These are phyloP conservation scores for Trichomycterus rosablanca DNA, from an alignment of 2,113 vertebrate genomes.

Conservation along the genomic window DNA sequence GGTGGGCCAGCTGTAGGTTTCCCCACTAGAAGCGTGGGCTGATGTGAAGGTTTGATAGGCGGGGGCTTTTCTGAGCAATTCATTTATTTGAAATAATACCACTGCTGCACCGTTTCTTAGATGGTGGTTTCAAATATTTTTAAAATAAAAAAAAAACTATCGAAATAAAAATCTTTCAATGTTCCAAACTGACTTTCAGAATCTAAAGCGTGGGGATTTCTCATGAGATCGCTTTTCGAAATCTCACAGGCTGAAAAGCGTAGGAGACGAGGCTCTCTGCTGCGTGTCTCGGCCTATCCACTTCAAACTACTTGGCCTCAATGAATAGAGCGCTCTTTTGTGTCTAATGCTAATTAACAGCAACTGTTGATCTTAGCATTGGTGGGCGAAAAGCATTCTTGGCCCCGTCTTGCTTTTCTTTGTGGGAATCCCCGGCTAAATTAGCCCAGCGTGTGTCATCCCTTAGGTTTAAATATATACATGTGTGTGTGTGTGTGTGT, in stretches of 20 bases:
- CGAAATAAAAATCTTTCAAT: not conserved
- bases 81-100: constrained; percentile 53
- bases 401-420: constrained; percentile 8
- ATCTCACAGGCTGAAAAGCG: constrained; percentile 18
- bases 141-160: constrained; percentile 12
- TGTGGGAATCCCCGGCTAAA: constrained; percentile 35
- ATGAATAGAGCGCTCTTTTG: constrained; percentile 18
- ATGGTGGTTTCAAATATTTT: constrained; percentile 19
- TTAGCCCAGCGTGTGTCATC: constrained; percentile 25
- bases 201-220: constrained; percentile 32
- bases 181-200: constrained; percentile 16
- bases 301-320: constrained; percentile 11
- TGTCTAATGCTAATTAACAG: constrained; percentile 11
- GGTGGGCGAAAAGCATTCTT: constrained; percentile 30
- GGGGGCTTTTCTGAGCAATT: constrained; percentile 45
- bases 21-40: constrained; percentile 40
- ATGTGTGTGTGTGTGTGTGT: too few species aligned
- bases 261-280: not conserved
- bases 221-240: constrained; percentile 12
- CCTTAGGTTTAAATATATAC: constrained; percentile 26
- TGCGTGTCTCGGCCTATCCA: constrained; percentile 16
- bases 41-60: constrained; percentile 33
- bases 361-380: constrained; percentile 6
- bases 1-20: constrained; percentile 42
- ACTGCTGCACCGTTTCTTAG: constrained; percentile 37